These are phyloP conservation scores for Gymnocheta viridis DNA, from an alignment of 2,888 invertebrate species.

Conservation along the genomic window DNA sequence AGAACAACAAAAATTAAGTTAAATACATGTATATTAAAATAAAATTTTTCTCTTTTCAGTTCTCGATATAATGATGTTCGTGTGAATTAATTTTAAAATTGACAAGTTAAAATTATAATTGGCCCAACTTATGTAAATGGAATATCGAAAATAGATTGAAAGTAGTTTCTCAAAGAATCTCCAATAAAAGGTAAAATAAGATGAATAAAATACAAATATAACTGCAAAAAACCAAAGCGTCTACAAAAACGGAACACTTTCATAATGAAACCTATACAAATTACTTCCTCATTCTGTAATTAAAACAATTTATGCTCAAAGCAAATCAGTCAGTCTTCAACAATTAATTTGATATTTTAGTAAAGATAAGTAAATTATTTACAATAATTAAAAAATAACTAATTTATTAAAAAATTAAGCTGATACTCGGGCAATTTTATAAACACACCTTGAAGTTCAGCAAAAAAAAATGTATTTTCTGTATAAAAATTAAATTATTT, in stretches of 20 bases:
- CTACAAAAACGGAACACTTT: not conserved
- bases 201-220: conserved; percentile 9
- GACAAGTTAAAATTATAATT: not conserved
- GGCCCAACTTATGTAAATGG: conserved; percentile 4
- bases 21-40: no score
- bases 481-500: conserved; percentile 20
- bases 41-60: conserved; percentile 8
- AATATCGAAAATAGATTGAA: not conserved
- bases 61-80: not conserved
- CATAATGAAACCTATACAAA: conserved; percentile 24
- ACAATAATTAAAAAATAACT: conserved; percentile 12
- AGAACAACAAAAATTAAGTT: not conserved
- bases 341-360: conserved; percentile 46
- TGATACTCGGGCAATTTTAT: conserved; percentile 65
- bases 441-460: conserved; percentile 60
- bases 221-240: not conserved
- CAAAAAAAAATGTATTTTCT: conserved; percentile 1
- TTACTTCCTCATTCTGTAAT: conserved; percentile 8
- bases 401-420: conserved; percentile 39
- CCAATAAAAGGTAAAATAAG: conserved; percentile 39
- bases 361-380: conserved; percentile 46
- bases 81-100: not conserved
- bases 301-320: conserved; percentile 61
- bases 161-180: not conserved
- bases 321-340: conserved; percentile 45